Percentiles rank a stretch among this genome's conserved stretches.
Conservation (phyloP, 1,140 invertebrate genomes). For the Druon quercuslanigerum region DNA sequence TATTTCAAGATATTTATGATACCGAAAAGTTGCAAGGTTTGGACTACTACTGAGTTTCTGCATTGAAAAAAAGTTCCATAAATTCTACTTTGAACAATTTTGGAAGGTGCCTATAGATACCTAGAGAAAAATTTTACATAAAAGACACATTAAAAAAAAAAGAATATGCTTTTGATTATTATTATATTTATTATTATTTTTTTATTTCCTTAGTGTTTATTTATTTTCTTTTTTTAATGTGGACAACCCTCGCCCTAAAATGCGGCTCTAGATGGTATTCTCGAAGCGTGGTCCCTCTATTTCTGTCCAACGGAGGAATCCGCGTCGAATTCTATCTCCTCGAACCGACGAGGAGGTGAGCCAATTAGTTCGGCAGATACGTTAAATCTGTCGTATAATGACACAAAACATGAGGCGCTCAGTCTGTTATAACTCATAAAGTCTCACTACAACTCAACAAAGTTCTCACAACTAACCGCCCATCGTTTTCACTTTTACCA, state of each 20-base stretch:
- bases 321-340: constrained; percentile 73
- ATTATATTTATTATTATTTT: no score
- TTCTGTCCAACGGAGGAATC: constrained; percentile 71
- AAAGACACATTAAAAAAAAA: no score
- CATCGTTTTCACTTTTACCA: constrained; percentile 6
- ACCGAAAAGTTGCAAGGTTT: no score
- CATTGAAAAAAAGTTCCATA: no score
- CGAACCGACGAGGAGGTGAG: constrained; percentile 49
- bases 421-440: not conserved
- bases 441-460: constrained; percentile 2
- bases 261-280: constrained; percentile 53
- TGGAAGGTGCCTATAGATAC: no score
- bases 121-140: no score
- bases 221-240: not conserved
- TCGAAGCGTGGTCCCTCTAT: constrained; percentile 63
- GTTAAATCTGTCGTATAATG: constrained; percentile 65
- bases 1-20: no score
- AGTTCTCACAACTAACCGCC: not conserved
- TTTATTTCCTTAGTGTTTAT: no score
- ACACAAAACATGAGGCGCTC: not conserved
- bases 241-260: not conserved
- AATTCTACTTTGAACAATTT: no score
- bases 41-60: no score
- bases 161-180: no score
- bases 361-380: constrained; percentile 69